Conservation (phyloP, 2,888 invertebrate species). For the Anoncus sp. region DNA sequence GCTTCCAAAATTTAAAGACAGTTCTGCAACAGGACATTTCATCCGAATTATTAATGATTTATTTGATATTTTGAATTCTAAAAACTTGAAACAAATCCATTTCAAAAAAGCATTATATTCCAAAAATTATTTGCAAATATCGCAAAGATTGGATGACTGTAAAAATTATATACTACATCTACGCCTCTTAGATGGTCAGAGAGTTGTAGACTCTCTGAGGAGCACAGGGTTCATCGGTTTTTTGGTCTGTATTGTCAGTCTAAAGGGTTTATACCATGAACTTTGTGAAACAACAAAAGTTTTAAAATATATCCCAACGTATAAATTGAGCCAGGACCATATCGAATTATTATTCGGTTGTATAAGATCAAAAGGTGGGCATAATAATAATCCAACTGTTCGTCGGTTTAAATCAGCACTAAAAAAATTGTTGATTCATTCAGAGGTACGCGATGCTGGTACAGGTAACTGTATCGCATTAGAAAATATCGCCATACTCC, state of each 20-base stretch:
- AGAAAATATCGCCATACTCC: neutral
- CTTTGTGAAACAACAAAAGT: neutral
- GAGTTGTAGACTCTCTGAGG: neutral
- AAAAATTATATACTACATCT: too few relatives aligned
- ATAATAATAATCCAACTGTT: neutral
- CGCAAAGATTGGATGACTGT: too few relatives aligned
- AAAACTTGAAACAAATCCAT: slow-evolving; percentile 4
- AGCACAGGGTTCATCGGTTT: neutral
- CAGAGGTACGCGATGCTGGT: neutral
- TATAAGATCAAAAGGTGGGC: neutral
- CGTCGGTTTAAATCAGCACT: neutral
- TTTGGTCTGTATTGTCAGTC: neutral
- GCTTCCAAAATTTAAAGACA: slow-evolving; percentile 63
- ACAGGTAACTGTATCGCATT: neutral
- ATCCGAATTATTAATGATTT: slow-evolving; percentile 63
- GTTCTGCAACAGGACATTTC: slow-evolving; percentile 64
- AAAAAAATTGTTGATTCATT: neutral
- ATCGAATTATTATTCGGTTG: neutral
- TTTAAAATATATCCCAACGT: neutral
- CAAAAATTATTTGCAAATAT: too few relatives aligned
- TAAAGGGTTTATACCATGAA: neutral
- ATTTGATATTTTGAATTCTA: slow-evolving; percentile 70
- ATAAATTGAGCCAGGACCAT: neutral
- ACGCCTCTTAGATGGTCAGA: too few relatives aligned
- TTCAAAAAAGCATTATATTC: too few relatives aligned